A percentile compares a stretch with the other conserved stretches of the same genome.
Evolutionary conservation across 2,797 vertebrate genomes (phyloP).

Genomic region (Sphenopsis melanotis): DNA sequence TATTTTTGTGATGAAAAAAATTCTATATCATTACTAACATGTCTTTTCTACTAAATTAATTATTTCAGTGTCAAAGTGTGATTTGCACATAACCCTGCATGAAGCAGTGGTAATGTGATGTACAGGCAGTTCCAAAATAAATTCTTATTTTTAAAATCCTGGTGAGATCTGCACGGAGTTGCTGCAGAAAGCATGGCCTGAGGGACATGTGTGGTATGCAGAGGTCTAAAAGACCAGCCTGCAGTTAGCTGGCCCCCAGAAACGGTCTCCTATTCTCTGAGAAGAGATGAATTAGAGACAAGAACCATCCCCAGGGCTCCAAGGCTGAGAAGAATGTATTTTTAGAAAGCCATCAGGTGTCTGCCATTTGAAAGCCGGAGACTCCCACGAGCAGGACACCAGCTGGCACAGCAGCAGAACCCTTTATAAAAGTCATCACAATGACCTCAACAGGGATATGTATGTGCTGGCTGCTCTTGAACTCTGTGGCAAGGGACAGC

Average conservation of each 20-base stretch:
- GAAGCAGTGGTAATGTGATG: background rate
- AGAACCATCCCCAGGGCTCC: background rate
- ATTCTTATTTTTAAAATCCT: background rate
- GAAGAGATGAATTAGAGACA: background rate
- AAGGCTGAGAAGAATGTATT: background rate
- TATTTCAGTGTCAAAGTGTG: background rate
- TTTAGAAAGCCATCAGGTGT: background rate
- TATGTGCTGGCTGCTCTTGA: conserved; percentile 79
- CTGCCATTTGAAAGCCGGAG: conserved; percentile 70
- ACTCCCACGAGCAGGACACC: conserved; percentile 76
- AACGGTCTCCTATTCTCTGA: background rate
- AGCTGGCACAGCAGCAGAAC: conserved; percentile 76
- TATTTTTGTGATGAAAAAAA: background rate
- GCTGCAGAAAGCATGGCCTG: background rate
- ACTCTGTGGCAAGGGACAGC: conserved; percentile 76
- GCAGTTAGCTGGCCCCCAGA: background rate
- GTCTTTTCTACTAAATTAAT: background rate
- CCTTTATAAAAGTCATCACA: conserved; percentile 78
- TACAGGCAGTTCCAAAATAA: background rate
- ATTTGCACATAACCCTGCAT: background rate
- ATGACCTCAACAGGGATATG: conserved; percentile 76
- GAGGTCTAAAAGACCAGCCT: background rate
- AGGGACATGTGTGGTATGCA: accelerated
- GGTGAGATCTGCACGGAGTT: accelerated
- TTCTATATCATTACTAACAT: background rate